Conservation (phyloP, 2,113 vertebrate species). For the Felis catus region DNA sequence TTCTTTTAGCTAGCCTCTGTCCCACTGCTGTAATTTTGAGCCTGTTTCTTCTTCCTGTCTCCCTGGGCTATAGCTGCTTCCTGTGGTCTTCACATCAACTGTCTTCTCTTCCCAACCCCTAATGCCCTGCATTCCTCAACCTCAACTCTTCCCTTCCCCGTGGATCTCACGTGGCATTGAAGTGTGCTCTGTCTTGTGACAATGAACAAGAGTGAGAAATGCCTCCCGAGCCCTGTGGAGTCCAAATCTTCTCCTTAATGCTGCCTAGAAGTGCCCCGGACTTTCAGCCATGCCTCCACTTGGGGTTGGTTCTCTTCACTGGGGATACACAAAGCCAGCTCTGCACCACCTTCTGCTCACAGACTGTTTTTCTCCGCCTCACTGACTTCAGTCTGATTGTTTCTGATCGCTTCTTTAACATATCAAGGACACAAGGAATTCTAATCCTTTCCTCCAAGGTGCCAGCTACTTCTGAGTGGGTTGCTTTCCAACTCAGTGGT, state of each 20-base stretch:
- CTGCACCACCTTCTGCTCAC: background rate
- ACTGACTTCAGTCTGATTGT: slow-evolving; percentile 40
- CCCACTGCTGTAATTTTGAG: background rate
- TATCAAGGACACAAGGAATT: slow-evolving; percentile 73
- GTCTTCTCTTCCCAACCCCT: no score
- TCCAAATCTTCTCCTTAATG: background rate
- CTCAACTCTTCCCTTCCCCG: background rate
- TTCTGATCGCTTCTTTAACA: slow-evolving; percentile 65
- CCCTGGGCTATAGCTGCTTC: background rate
- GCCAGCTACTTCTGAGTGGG: slow-evolving; percentile 72
- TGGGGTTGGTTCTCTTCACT: background rate
- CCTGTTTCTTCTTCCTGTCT: background rate
- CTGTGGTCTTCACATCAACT: background rate
- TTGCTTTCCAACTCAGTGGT: slow-evolving; percentile 57
- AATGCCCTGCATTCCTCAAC: background rate
- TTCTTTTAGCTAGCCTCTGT: background rate
- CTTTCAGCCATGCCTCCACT: background rate
- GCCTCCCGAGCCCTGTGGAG: background rate
- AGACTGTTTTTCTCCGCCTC: background rate
- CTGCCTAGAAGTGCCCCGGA: background rate
- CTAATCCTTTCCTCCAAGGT: slow-evolving; percentile 71
- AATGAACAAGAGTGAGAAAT: background rate
- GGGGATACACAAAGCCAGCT: background rate
- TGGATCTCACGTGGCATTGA: background rate
- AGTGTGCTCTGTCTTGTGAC: background rate